A percentile compares a stretch with the other conserved stretches of the same genome.
Evolutionary conservation across 2,113 vertebrate species (phyloP).

Genomic region (Vanacampus margaritifer): DNA sequence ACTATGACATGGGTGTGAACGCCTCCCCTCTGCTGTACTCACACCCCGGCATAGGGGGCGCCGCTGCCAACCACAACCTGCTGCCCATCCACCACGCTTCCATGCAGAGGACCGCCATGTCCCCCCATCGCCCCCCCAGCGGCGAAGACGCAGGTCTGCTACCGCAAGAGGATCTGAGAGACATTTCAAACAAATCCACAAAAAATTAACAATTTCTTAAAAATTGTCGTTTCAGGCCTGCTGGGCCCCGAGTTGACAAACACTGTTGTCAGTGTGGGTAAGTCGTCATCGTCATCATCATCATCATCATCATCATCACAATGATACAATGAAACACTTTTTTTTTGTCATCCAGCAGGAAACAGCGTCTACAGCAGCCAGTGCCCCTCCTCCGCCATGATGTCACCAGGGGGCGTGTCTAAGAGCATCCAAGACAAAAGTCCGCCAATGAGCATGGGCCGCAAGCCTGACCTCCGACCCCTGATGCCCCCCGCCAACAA

Average conservation of each 20-base stretch:
- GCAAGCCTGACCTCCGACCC: constrained; percentile 89
- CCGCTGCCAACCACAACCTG: constrained; percentile 84
- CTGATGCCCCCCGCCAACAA: constrained; percentile 90
- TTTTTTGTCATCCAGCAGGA: constrained; percentile 60
- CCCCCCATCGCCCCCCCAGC: constrained; percentile 85
- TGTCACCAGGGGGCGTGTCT: constrained; percentile 85
- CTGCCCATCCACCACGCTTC: constrained; percentile 86
- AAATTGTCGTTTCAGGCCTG: constrained; percentile 76
- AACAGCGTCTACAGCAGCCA: constrained; percentile 85
- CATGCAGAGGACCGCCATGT: constrained; percentile 94
- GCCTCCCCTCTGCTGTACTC: constrained; percentile 87
- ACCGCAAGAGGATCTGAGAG: background rate
- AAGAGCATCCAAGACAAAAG: constrained; percentile 92
- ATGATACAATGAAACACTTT: no score
- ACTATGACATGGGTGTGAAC: constrained; percentile 92
- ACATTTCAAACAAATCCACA: no score
- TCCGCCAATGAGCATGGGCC: constrained; percentile 84
- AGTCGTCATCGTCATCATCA: constrained; percentile 30
- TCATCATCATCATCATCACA: background rate
- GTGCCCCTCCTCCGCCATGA: constrained; percentile 87
- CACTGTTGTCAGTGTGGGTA: constrained; percentile 87
- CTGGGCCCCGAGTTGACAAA: constrained; percentile 86
- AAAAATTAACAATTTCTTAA: no score
- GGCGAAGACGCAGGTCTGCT: constrained; percentile 80
- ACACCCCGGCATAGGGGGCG: constrained; percentile 78